Conservation (phyloP, 2,888 invertebrate genomes). For the Brachyptera risi region DNA sequence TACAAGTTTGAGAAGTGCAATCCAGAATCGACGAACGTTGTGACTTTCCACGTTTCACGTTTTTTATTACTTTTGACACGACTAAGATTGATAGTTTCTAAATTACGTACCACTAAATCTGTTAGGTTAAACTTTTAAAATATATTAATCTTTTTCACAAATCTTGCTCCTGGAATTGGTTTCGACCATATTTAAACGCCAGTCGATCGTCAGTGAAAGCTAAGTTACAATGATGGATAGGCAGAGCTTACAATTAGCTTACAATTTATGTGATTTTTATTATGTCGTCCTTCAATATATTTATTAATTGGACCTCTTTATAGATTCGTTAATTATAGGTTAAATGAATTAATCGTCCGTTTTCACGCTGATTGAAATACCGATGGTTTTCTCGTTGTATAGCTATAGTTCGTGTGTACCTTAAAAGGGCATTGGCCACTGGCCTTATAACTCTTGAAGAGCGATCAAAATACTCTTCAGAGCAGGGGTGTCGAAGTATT, state of each 20-base stretch:
- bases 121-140: no score
- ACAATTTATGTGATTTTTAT: constrained; percentile 21
- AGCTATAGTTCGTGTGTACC: not conserved
- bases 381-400: constrained; percentile 4
- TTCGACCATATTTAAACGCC: not conserved
- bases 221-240: constrained; percentile 13
- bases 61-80: not conserved
- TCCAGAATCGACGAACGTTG: no score
- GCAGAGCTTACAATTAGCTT: constrained; percentile 3
- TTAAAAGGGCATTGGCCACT: constrained; percentile 9
- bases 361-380: constrained; percentile 13
- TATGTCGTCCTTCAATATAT: constrained; percentile 16
- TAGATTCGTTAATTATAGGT: constrained; percentile 21
- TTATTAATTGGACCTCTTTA: constrained; percentile 17
- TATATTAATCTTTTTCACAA: not conserved
- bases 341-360: constrained; percentile 18
- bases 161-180: constrained; percentile 17
- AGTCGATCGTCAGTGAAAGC: constrained; percentile 1
- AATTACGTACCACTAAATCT: not conserved
- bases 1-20: no score
- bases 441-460: no score
- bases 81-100: constrained; percentile 10
- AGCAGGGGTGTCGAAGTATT: no score
- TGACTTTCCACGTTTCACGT: no score
- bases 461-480: no score